These are phyloP conservation scores for Rhinatrema bivittatum DNA, from an alignment of 2,797 vertebrate species.

Conservation along the genomic window DNA sequence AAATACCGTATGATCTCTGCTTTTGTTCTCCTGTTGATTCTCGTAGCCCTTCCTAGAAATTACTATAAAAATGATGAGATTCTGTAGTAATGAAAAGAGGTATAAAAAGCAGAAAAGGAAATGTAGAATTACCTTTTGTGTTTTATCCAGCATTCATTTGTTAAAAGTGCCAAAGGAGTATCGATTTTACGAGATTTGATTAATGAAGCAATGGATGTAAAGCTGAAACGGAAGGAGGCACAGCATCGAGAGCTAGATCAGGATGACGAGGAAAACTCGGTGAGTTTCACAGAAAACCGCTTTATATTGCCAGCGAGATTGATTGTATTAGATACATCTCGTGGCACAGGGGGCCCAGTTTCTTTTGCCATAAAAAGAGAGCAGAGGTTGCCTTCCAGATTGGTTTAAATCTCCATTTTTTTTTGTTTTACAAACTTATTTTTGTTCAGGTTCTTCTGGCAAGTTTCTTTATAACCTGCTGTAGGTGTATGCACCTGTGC, in stretches of 20 bases:
- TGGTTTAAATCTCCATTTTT: neutral
- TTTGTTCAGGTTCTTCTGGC: neutral
- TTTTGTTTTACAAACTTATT: neutral
- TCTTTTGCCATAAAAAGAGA: too few relatives aligned
- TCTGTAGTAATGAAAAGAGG: too few relatives aligned
- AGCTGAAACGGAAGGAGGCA: constrained; percentile 74
- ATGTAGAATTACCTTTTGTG: constrained; percentile 10
- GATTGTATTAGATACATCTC: too few relatives aligned
- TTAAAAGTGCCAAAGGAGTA: constrained; percentile 79
- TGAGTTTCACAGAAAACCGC: constrained; percentile 36
- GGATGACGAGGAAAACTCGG: constrained; percentile 87
- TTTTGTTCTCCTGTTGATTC: too few relatives aligned
- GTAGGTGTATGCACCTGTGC: too few relatives aligned
- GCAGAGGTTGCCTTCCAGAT: too few relatives aligned
- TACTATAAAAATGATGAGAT: too few relatives aligned
- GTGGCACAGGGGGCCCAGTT: too few relatives aligned
- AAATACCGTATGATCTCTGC: too few relatives aligned
- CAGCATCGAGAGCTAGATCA: constrained; percentile 80
- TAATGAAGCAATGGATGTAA: constrained; percentile 88
- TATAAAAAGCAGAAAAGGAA: too few relatives aligned
- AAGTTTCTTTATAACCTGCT: too few relatives aligned
- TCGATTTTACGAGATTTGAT: constrained; percentile 78
- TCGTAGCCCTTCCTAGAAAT: too few relatives aligned
- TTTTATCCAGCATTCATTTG: constrained; percentile 73
- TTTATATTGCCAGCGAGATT: neutral